A percentile compares a stretch with the other conserved stretches of the same genome.
These are phyloP conservation scores for Isoperla grammatica DNA, from an alignment of 2,888 invertebrate species.

Conservation along the genomic window DNA sequence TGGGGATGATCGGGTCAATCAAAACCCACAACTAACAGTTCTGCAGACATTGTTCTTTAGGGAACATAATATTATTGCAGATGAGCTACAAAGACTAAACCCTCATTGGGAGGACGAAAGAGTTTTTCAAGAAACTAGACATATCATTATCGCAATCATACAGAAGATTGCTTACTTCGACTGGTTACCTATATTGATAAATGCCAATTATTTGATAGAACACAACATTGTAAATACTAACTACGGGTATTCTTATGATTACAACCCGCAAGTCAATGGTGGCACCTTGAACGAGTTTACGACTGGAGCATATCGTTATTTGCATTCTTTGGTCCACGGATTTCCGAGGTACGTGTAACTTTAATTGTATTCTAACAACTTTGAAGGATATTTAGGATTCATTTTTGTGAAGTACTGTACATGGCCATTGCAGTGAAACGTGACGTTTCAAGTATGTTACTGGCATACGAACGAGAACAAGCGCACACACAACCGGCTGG, in stretches of 20 bases:
- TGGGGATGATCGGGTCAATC: slow-evolving; percentile 52
- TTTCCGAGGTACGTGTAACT: slow-evolving; percentile 38
- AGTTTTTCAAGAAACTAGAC: slow-evolving; percentile 52
- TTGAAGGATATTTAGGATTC: too few species aligned
- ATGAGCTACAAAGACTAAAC: slow-evolving; percentile 48
- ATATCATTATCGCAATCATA: slow-evolving; percentile 51
- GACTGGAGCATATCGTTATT: slow-evolving; percentile 58
- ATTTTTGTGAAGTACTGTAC: too few species aligned
- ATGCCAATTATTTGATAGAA: slow-evolving; percentile 37
- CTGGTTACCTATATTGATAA: slow-evolving; percentile 51
- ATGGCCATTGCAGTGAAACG: too few species aligned
- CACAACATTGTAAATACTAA: background rate
- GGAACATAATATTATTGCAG: slow-evolving; percentile 54
- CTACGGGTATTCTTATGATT: slow-evolving; percentile 14
- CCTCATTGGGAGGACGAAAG: slow-evolving; percentile 54
- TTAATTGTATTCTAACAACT: too few species aligned
- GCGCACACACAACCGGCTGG: too few species aligned
- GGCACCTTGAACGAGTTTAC: slow-evolving; percentile 57
- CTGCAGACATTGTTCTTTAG: slow-evolving; percentile 50
- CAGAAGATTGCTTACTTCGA: slow-evolving; percentile 57
- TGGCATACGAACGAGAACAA: too few species aligned
- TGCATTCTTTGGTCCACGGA: slow-evolving; percentile 56
- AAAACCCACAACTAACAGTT: slow-evolving; percentile 50
- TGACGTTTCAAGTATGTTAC: too few species aligned
- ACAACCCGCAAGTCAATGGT: slow-evolving; percentile 47